Evolutionary conservation across 2,888 invertebrate species (phyloP).

Genomic region (Plusia festucae): DNA sequence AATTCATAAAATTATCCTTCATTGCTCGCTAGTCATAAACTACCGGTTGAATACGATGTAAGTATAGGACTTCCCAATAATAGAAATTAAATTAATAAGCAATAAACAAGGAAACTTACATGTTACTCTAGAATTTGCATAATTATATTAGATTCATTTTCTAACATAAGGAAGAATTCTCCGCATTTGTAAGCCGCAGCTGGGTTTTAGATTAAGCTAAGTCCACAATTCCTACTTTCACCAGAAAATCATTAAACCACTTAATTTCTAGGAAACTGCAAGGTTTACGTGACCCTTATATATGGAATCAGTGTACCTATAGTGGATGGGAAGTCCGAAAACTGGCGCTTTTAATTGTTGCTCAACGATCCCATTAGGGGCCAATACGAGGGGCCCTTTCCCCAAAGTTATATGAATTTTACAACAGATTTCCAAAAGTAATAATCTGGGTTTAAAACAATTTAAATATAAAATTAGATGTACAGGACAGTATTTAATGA

Average conservation of each 20-base stretch:
- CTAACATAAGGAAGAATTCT: background rate
- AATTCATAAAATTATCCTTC: slow-evolving; percentile 2
- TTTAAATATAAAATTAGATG: background rate
- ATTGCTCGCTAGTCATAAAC: background rate
- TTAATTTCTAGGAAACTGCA: background rate
- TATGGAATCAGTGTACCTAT: slow-evolving; percentile 11
- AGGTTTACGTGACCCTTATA: background rate
- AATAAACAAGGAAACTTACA: background rate
- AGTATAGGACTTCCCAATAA: background rate
- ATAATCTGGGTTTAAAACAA: background rate
- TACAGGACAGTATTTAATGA: too few relatives aligned
- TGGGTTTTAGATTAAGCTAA: background rate
- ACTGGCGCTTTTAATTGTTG: slow-evolving; percentile 40
- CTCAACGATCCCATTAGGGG: slow-evolving; percentile 42
- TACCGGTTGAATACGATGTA: background rate
- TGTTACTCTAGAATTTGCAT: too few relatives aligned
- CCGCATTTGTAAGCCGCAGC: background rate
- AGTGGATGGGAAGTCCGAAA: slow-evolving; percentile 15
- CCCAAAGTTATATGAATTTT: slow-evolving; percentile 28
- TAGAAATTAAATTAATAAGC: too few relatives aligned
- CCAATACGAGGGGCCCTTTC: slow-evolving; percentile 19
- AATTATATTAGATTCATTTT: background rate
- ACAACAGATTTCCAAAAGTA: slow-evolving; percentile 32
- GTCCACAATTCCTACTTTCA: background rate
- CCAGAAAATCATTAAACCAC: background rate